Conservation (phyloP, 2,797 vertebrate species). For the Florisuga fusca region DNA sequence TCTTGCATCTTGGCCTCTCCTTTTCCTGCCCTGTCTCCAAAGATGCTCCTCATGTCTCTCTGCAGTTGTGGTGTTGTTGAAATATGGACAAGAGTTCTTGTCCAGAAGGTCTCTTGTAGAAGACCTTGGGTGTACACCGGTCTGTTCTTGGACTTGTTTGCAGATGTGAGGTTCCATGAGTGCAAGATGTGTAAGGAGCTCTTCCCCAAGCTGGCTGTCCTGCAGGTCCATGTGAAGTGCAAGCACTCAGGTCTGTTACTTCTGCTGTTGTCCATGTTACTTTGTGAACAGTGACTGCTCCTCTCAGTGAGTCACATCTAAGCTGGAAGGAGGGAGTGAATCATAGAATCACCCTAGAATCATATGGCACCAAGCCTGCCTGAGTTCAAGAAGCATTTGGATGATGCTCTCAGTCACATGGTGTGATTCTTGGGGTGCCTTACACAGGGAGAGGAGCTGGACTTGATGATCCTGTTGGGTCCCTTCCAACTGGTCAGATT, state of each 20-base stretch:
- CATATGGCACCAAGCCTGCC: no score
- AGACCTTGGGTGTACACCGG: not conserved
- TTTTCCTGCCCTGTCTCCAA: not conserved
- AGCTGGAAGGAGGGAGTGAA: not conserved
- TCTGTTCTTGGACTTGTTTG: not conserved
- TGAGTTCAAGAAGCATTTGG: no score
- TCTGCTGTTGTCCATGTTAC: not conserved
- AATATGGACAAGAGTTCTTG: not conserved
- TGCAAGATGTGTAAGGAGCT: conserved; percentile 78
- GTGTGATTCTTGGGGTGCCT: no score
- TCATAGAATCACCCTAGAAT: no score
- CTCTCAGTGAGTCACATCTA: not conserved
- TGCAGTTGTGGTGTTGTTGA: not conserved
- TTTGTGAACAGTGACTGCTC: not conserved
- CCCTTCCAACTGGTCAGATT: no score
- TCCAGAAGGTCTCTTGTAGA: not conserved
- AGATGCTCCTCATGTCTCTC: not conserved
- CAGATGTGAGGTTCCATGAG: conserved; percentile 74
- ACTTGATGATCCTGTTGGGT: no score
- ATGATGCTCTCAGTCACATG: no score
- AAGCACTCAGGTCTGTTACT: conserved; percentile 75
- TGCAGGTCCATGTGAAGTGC: conserved; percentile 78
- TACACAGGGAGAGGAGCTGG: no score
- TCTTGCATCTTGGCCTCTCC: not conserved
- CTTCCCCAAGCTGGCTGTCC: conserved; percentile 68